Conservation (phyloP, 1,140 invertebrate genomes). For the Drosophila rufa region DNA sequence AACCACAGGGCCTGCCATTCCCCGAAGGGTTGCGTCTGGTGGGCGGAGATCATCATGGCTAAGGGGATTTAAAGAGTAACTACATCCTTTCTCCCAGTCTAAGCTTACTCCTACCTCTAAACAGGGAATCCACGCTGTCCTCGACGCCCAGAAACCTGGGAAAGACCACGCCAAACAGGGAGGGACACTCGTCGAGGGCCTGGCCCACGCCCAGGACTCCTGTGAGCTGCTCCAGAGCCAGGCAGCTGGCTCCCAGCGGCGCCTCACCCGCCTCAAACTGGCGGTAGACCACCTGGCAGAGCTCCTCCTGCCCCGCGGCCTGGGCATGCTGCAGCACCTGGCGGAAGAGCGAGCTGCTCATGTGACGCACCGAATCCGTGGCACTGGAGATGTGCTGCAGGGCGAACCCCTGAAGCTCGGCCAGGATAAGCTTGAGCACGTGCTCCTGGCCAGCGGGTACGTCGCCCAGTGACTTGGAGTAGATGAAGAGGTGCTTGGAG, state of each 20-base stretch:
- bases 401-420: constrained; percentile 75
- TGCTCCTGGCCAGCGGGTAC: not conserved
- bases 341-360: constrained; percentile 84
- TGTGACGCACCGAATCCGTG: constrained; percentile 87
- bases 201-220: constrained; percentile 44
- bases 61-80: not conserved
- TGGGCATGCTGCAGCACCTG: constrained; percentile 43
- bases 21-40: constrained; percentile 15
- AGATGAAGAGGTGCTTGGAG: constrained; percentile 58
- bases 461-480: constrained; percentile 46
- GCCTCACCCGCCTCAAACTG: constrained; percentile 39
- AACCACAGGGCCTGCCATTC: constrained; percentile 66
- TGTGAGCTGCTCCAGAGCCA: constrained; percentile 58
- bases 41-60: constrained; percentile 56
- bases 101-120: constrained; percentile 48
- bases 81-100: fast-evolving
- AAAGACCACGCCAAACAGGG: constrained; percentile 64
- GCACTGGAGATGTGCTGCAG: constrained; percentile 85
- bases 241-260: constrained; percentile 46
- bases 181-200: constrained; percentile 57
- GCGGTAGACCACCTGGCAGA: constrained; percentile 32
- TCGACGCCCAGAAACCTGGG: constrained; percentile 56
- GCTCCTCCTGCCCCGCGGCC: not conserved
- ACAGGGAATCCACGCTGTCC: constrained; percentile 68
- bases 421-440: constrained; percentile 24